phyloP scores from a whole-genome alignment of 2,888 invertebrate species.

The Agrotis puta region DNA sequence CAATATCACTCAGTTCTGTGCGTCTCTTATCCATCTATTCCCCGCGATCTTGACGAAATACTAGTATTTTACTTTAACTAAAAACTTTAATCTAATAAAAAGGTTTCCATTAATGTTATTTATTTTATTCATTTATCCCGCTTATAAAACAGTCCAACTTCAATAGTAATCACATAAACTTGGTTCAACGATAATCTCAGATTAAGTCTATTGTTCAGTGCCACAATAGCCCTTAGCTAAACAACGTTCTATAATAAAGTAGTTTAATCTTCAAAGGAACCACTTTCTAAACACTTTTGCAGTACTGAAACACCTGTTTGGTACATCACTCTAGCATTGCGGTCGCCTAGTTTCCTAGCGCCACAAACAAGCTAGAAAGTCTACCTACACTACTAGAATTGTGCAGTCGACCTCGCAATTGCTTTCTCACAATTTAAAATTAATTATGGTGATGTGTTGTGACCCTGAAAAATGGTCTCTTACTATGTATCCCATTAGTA shows the following conservation, averaged over 20 bases:
- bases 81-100: not conserved
- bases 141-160: not conserved
- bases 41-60: too few species aligned
- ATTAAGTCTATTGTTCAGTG: not conserved
- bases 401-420: not conserved
- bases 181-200: not conserved
- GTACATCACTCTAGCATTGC: slow-evolving; percentile 22
- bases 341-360: slow-evolving; percentile 21
- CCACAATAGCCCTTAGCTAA: not conserved
- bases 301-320: slow-evolving; percentile 2
- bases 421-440: too few species aligned
- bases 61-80: not conserved
- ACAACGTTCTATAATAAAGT: not conserved
- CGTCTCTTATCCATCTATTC: too few species aligned
- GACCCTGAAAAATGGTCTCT: too few species aligned
- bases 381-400: slow-evolving; percentile 3
- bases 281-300: slow-evolving; percentile 37
- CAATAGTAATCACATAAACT: not conserved
- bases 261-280: slow-evolving; percentile 27
- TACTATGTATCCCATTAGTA: too few species aligned
- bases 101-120: not conserved
- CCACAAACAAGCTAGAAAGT: slow-evolving; percentile 33
- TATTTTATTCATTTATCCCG: not conserved
- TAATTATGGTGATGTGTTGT: too few species aligned
- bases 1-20: too few species aligned